A percentile compares a stretch with the other conserved stretches of the same genome.
Conservation (phyloP, 2,888 invertebrate species). For the Noctua janthe region DNA sequence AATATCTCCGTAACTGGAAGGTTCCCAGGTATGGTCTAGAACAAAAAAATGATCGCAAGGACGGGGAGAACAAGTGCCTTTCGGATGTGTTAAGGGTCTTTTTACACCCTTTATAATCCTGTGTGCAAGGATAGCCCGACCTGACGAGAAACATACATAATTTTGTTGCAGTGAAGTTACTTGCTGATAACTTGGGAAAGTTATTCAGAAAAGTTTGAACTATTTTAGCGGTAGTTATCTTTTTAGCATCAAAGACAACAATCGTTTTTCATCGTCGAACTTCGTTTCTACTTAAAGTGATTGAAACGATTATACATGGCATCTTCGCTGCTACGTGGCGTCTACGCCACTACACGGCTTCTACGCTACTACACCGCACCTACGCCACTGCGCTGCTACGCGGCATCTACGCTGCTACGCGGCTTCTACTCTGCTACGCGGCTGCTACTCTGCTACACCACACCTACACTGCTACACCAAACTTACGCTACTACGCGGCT, state of each 20-base stretch:
- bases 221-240: not conserved
- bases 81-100: too few species aligned
- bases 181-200: not conserved
- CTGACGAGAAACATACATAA: not conserved
- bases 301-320: not conserved
- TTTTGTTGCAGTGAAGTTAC: not conserved
- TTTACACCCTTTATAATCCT: not conserved
- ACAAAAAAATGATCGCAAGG: too few species aligned
- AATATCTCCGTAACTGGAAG: too few species aligned
- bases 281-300: not conserved
- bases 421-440: not conserved
- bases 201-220: not conserved
- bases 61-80: too few species aligned
- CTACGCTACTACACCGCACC: not conserved
- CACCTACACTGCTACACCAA: not conserved
- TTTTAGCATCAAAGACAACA: not conserved
- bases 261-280: not conserved
- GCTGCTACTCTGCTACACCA: not conserved
- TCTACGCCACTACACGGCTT: too few species aligned
- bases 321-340: not conserved
- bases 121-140: not conserved
- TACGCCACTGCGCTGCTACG: not conserved
- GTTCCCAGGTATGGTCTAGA: too few species aligned
- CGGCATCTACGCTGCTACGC: not conserved
- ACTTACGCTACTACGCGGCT: not conserved